These are phyloP conservation scores for Temnothorax curvispinosus DNA, from an alignment of 1,140 invertebrate genomes.

Conservation along the genomic window DNA sequence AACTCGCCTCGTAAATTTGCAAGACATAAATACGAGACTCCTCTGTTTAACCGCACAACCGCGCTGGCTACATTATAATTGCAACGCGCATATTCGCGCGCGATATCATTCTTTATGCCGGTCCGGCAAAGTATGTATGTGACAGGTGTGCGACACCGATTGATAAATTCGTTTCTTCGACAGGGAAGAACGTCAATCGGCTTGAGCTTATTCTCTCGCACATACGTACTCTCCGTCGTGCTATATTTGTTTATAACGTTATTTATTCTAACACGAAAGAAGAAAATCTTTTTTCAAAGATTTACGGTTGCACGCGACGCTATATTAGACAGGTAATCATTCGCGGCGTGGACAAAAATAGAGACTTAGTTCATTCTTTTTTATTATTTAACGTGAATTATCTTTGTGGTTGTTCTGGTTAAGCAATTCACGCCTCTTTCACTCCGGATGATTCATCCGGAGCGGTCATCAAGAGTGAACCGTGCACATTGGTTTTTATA, in stretches of 20 bases:
- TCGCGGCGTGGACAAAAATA: neutral
- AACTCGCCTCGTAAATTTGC: neutral
- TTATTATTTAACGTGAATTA: constrained; percentile 25
- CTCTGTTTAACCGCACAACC: neutral
- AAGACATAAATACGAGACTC: constrained; percentile 2
- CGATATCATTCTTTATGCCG: neutral
- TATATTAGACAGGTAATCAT: neutral
- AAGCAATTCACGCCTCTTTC: constrained; percentile 24
- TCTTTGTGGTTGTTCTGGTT: neutral
- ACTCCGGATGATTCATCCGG: constrained; percentile 19
- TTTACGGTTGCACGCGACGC: neutral
- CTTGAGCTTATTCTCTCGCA: neutral
- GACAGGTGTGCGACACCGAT: neutral
- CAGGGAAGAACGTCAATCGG: neutral
- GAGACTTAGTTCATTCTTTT: neutral
- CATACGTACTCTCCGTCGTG: neutral
- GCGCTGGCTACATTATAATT: constrained; percentile 8
- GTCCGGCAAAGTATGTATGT: neutral
- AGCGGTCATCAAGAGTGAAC: constrained; percentile 40
- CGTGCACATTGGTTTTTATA: constrained; percentile 36
- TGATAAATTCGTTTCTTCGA: constrained; percentile 20
- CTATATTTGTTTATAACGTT: neutral
- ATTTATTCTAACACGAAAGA: neutral
- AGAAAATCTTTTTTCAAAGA: neutral
- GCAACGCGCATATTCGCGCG: neutral